A percentile compares a stretch with the other conserved stretches of the same genome.
phyloP scores from a whole-genome alignment of 1,140 invertebrate genomes.

The Lepidurus arcticus region DNA sequence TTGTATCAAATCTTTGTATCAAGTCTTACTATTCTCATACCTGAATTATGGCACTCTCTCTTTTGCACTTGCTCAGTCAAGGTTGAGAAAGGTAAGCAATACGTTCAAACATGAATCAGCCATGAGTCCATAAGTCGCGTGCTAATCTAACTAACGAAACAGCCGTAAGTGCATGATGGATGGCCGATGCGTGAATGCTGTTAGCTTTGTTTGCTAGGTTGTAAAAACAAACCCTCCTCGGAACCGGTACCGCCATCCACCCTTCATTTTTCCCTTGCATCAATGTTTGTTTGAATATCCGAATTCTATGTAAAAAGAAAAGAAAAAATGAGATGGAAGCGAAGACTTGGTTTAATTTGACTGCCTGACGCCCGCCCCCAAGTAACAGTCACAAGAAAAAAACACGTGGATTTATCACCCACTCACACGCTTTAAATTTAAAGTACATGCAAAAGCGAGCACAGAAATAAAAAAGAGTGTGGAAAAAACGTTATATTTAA shows the following conservation, averaged over 20 bases:
- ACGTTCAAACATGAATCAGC: not conserved
- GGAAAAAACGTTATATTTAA: too few relatives aligned
- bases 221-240: not conserved
- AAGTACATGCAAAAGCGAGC: not conserved
- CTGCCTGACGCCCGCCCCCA: not conserved
- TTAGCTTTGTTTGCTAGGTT: constrained; percentile 11
- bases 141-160: constrained; percentile 10
- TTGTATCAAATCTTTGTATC: too few relatives aligned
- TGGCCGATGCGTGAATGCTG: not conserved
- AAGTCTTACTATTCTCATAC: too few relatives aligned
- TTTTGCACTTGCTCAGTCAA: too few relatives aligned
- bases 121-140: not conserved
- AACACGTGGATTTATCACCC: constrained; percentile 1
- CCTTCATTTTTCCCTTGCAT: not conserved
- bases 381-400: not conserved
- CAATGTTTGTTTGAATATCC: constrained; percentile 3
- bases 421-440: not conserved
- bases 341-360: not conserved
- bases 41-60: too few relatives aligned
- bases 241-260: not conserved
- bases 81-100: not conserved
- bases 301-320: not conserved
- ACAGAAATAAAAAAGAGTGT: not conserved
- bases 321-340: not conserved
- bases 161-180: constrained; percentile 13